Evolutionary conservation across 2,888 invertebrate species (phyloP).

Genomic region (Acrocera orbiculus): DNA sequence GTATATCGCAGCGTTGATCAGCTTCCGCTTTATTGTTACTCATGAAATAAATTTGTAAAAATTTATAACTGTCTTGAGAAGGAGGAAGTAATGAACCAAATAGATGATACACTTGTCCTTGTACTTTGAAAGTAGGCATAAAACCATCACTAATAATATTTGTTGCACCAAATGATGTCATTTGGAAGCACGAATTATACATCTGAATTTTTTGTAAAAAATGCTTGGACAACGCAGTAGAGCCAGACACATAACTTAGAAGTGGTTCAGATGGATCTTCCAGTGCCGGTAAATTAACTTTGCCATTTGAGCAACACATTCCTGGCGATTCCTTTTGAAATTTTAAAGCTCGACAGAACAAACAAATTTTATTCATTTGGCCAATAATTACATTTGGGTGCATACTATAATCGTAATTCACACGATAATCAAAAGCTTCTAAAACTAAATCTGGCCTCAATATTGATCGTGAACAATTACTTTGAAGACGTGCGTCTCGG

Average conservation of each 20-base stretch:
- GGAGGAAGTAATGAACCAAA: slow-evolving; percentile 13
- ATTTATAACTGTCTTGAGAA: slow-evolving; percentile 11
- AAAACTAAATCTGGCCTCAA: no score
- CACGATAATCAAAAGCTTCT: no score
- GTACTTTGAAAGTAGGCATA: no score
- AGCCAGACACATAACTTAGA: no score
- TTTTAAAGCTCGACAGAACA: not conserved
- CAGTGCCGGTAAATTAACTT: not conserved
- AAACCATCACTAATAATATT: no score
- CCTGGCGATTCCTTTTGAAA: not conserved
- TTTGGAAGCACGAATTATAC: no score
- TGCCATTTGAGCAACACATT: slow-evolving; percentile 1
- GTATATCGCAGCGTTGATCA: slow-evolving; percentile 7
- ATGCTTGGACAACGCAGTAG: slow-evolving; percentile 11
- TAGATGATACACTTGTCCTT: slow-evolving; percentile 12
- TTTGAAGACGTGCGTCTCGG: no score
- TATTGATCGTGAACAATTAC: no score
- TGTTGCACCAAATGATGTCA: no score
- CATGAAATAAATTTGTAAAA: slow-evolving; percentile 12
- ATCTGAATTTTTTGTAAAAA: slow-evolving; percentile 12
- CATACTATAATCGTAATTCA: no score
- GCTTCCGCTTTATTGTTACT: slow-evolving; percentile 9
- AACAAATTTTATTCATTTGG: no score
- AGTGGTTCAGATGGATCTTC: slow-evolving; percentile 17
- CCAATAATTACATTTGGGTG: no score